A percentile compares a stretch with the other conserved stretches of the same genome.
Conservation (phyloP, 2,113 vertebrate genomes). For the Lethenteron reissneri region DNA sequence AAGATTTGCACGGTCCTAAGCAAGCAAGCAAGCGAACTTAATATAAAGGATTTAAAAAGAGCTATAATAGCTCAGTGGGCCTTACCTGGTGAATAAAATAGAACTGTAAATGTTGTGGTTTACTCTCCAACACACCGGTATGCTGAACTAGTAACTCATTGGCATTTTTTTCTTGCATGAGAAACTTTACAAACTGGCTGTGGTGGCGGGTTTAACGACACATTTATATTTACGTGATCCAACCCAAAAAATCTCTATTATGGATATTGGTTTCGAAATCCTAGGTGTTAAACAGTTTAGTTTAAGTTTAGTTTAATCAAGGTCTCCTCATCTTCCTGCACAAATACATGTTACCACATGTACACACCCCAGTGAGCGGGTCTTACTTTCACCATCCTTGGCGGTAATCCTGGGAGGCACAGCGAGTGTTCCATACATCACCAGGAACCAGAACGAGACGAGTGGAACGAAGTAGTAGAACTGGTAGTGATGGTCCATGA, state of each 20-base stretch:
- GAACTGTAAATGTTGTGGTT: no score
- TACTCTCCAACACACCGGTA: no score
- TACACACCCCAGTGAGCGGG: neutral
- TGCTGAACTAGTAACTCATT: no score
- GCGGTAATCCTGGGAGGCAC: constrained; percentile 80
- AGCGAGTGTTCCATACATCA: constrained; percentile 64
- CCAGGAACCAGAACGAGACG: constrained; percentile 83
- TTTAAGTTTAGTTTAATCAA: constrained; percentile 7
- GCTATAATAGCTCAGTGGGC: no score
- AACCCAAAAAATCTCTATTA: constrained; percentile 14
- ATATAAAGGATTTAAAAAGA: no score
- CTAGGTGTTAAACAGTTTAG: neutral
- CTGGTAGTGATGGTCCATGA: constrained; percentile 89
- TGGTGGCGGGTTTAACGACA: no score
- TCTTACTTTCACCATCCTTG: constrained; percentile 61
- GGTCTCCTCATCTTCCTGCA: neutral
- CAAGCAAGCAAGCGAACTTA: no score
- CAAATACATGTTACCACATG: constrained; percentile 6
- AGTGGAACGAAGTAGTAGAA: constrained; percentile 97
- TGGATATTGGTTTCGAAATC: neutral
- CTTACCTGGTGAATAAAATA: no score
- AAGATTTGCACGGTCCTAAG: no score
- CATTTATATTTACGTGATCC: no score
- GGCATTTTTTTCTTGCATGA: no score
- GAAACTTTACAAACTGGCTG: no score